phyloP scores from a whole-genome alignment of 2,797 vertebrate genomes.

The Xerus rutilus region DNA sequence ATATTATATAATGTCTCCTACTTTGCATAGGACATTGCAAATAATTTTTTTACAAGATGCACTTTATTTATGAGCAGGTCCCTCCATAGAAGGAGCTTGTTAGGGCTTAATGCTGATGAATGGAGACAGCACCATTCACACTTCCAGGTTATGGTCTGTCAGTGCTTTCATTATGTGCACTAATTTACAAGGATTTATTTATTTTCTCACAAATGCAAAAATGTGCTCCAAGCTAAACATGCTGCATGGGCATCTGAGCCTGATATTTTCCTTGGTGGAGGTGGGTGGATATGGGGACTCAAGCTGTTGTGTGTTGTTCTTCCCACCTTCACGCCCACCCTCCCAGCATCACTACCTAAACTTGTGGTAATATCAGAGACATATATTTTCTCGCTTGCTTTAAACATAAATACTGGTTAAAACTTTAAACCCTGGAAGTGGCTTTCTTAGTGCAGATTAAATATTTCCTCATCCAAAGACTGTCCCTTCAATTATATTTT shows the following conservation, averaged over 20 bases:
- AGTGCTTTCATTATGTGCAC: constrained; percentile 73
- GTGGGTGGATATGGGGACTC: background rate
- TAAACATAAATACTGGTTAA: constrained; percentile 59
- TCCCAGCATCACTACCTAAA: background rate
- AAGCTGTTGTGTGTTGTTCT: background rate
- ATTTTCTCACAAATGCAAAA: constrained; percentile 80
- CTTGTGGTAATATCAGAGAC: background rate
- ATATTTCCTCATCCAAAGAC: constrained; percentile 54
- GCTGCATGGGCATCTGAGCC: constrained; percentile 16
- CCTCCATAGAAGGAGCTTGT: constrained; percentile 69
- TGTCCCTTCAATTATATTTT: constrained; percentile 50
- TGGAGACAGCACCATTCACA: constrained; percentile 73
- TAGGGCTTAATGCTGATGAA: constrained; percentile 78
- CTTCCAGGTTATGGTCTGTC: constrained; percentile 74
- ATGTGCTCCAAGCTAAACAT: constrained; percentile 69
- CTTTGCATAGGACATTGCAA: constrained; percentile 74
- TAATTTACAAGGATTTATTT: constrained; percentile 82
- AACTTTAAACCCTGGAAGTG: constrained; percentile 45
- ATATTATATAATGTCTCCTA: constrained; percentile 71
- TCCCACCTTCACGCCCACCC: background rate
- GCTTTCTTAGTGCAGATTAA: constrained; percentile 56
- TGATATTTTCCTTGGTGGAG: constrained; percentile 44
- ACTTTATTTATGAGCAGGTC: constrained; percentile 76
- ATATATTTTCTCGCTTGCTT: constrained; percentile 6
- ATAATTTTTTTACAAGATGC: constrained; percentile 81